A percentile compares a stretch with the other conserved stretches of the same genome.
Conservation (phyloP, 2,888 invertebrate genomes). For the Meiosimyza decipiens region DNA sequence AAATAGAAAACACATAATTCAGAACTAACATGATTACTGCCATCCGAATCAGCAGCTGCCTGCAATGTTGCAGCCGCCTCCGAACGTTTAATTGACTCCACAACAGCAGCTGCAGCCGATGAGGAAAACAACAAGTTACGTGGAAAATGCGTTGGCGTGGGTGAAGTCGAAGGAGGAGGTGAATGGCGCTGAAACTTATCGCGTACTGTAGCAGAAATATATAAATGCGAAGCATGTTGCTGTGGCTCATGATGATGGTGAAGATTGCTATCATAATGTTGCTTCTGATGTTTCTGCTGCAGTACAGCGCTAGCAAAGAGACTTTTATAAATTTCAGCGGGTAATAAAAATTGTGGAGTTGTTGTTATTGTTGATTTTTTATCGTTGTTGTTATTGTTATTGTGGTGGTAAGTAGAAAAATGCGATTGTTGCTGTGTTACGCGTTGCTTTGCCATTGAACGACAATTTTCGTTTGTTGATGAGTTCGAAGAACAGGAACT, state of each 20-base stretch:
- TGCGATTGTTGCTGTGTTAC: slow-evolving; percentile 5
- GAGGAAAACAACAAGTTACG: slow-evolving; percentile 71
- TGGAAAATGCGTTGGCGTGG: slow-evolving; percentile 52
- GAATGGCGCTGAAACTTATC: slow-evolving; percentile 42
- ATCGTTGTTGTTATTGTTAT: background rate
- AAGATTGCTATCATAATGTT: slow-evolving; percentile 33
- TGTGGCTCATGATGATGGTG: slow-evolving; percentile 26
- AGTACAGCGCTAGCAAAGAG: slow-evolving; percentile 78
- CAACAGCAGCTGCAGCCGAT: slow-evolving; percentile 54
- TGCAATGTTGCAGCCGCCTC: slow-evolving; percentile 48
- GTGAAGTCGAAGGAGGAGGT: slow-evolving; percentile 37
- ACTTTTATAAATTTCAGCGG: slow-evolving; percentile 83
- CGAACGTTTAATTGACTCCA: slow-evolving; percentile 31
- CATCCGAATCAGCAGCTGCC: slow-evolving; percentile 11
- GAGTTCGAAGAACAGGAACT: slow-evolving; percentile 45
- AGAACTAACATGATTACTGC: slow-evolving; percentile 53
- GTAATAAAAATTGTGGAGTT: slow-evolving; percentile 72
- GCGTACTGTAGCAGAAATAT: background rate
- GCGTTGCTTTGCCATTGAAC: slow-evolving; percentile 14
- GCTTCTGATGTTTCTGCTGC: slow-evolving; percentile 67
- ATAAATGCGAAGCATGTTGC: background rate
- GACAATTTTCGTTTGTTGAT: slow-evolving; percentile 15
- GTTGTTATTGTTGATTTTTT: slow-evolving; percentile 28
- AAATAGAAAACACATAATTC: background rate
- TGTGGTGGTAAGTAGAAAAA: slow-evolving; percentile 3